A percentile compares a stretch with the other conserved stretches of the same genome.
Evolutionary conservation across 2,113 vertebrate species (phyloP).

Genomic region (Nesoenas mayeri): DNA sequence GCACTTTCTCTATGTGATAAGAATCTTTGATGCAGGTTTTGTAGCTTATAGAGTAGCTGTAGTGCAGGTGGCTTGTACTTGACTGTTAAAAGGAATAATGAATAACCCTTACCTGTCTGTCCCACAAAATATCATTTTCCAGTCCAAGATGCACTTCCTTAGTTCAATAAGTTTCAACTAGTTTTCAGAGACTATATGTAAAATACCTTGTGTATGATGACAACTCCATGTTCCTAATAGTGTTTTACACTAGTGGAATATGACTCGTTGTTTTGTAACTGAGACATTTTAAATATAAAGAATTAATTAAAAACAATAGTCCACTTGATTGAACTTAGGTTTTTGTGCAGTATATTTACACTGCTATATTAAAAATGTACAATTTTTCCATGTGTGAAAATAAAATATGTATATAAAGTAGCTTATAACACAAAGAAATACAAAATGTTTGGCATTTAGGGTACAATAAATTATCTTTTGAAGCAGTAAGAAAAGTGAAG

Average conservation of each 20-base stretch:
- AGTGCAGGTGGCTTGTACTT: neutral
- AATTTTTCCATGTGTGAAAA: neutral
- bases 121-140: neutral
- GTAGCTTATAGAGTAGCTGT: neutral
- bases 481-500: neutral
- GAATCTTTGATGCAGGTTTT: neutral
- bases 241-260: neutral
- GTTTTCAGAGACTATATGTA: neutral
- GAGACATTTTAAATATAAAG: neutral
- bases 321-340: neutral
- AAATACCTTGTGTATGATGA: neutral
- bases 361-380: neutral
- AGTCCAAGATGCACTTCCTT: neutral
- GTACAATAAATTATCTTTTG: neutral
- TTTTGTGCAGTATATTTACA: neutral
- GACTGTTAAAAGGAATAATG: neutral
- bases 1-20: neutral
- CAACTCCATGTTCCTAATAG: neutral
- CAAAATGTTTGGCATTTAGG: neutral
- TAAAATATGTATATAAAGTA: neutral
- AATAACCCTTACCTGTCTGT: neutral
- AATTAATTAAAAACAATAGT: neutral
- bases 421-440: neutral
- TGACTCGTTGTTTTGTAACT: neutral
- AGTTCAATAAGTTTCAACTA: neutral